Evolutionary conservation across 2,113 vertebrate genomes (phyloP).

Genomic region (Podarcis cretensis): DNA sequence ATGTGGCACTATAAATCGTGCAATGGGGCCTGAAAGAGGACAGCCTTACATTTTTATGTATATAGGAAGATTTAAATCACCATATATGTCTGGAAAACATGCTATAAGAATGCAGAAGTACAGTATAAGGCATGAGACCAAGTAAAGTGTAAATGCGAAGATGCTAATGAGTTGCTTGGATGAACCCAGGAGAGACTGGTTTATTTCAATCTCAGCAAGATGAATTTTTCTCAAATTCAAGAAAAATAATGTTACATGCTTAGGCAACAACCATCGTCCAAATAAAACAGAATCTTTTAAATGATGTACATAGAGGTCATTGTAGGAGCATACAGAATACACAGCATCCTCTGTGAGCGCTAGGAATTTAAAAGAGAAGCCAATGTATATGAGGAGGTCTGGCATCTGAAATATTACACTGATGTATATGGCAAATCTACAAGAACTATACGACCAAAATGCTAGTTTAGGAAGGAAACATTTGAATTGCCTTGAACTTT

Average conservation of each 20-base stretch:
- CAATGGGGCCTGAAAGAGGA: too few species aligned
- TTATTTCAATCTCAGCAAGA: constrained; percentile 44
- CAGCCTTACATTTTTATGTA: too few species aligned
- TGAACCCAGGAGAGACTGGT: constrained; percentile 31
- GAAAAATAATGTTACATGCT: constrained; percentile 52
- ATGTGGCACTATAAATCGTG: too few species aligned
- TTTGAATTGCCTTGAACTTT: not conserved
- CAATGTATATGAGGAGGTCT: not conserved
- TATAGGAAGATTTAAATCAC: not conserved
- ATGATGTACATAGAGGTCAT: constrained; percentile 2
- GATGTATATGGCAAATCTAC: not conserved
- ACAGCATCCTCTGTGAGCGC: not conserved
- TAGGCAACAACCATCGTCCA: constrained; percentile 25
- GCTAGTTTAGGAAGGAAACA: not conserved
- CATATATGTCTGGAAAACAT: not conserved
- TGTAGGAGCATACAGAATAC: not conserved
- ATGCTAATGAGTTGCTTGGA: constrained; percentile 32
- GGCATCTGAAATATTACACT: not conserved
- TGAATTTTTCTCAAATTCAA: constrained; percentile 38
- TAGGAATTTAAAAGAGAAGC: not conserved
- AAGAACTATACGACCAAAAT: not conserved
- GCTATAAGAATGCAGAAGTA: not conserved
- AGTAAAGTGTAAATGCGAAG: constrained; percentile 14
- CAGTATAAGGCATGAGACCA: constrained; percentile 12
- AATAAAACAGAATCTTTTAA: constrained; percentile 48